Evolutionary conservation across 1,140 invertebrate genomes (phyloP).

Genomic region (Temnothorax curvispinosus): DNA sequence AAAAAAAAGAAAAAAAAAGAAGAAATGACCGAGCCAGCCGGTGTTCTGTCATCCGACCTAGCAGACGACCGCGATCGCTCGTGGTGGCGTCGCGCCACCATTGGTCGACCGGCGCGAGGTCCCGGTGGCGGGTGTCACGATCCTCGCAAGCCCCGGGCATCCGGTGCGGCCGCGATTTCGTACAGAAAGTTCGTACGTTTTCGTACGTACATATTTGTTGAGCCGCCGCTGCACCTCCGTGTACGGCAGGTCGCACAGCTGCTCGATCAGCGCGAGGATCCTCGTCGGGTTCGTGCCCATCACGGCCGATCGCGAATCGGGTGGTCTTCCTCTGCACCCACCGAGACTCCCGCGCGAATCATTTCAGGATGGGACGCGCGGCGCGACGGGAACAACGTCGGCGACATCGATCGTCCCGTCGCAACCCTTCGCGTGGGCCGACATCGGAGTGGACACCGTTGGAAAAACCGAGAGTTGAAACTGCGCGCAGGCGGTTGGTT

Average conservation of each 20-base stretch:
- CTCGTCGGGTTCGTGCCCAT: conserved; percentile 56
- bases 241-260: conserved; percentile 76
- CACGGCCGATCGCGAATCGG: not conserved
- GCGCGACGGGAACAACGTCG: not conserved
- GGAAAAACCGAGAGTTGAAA: no score
- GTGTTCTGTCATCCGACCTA: not conserved
- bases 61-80: not conserved
- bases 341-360: not conserved
- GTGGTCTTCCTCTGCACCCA: not conserved
- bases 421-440: not conserved
- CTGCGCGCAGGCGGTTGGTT: no score
- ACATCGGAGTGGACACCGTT: not conserved
- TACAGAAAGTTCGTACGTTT: no score
- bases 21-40: not conserved
- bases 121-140: no score
- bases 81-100: not conserved
- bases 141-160: not conserved
- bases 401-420: not conserved
- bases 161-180: not conserved
- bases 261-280: conserved; percentile 75
- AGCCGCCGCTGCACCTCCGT: conserved; percentile 77
- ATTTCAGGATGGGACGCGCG: not conserved
- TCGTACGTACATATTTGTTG: conserved; percentile 77
- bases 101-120: not conserved
- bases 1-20: no score